phyloP scores from a whole-genome alignment of 2,888 invertebrate genomes.

The Ferrisia virgata region DNA sequence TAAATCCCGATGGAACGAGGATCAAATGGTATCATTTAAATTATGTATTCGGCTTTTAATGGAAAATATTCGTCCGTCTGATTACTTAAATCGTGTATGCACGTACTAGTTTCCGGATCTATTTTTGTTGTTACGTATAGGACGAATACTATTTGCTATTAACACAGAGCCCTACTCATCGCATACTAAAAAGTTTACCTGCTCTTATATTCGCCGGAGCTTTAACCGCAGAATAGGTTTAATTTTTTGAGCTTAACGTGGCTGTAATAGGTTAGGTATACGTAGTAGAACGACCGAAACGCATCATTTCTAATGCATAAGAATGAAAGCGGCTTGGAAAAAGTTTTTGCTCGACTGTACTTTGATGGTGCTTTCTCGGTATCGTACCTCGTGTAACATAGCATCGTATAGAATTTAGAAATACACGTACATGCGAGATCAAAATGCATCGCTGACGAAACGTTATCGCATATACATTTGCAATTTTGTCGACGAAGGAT shows the following conservation, averaged over 20 bases:
- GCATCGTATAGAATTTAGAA: too few relatives aligned
- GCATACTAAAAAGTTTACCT: not conserved
- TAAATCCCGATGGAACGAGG: too few relatives aligned
- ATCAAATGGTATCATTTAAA: too few relatives aligned
- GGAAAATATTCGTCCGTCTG: not conserved
- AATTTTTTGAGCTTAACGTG: not conserved
- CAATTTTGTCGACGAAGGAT: not conserved
- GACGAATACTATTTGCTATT: not conserved
- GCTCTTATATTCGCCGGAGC: not conserved
- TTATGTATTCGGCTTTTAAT: not conserved
- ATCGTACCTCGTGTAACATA: too few relatives aligned
- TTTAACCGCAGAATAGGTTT: not conserved
- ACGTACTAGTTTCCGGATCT: not conserved
- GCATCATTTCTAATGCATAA: too few relatives aligned
- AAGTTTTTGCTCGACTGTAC: too few relatives aligned
- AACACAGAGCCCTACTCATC: not conserved
- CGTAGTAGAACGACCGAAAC: too few relatives aligned
- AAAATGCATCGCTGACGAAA: not conserved
- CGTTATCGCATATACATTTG: not conserved
- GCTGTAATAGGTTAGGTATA: not conserved
- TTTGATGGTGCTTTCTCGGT: too few relatives aligned
- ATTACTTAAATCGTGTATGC: not conserved
- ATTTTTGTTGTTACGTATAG: not conserved
- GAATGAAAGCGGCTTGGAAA: too few relatives aligned
- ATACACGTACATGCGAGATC: not conserved